phyloP scores from a whole-genome alignment of 2,113 vertebrate genomes.

The Morphnarchus princeps region DNA sequence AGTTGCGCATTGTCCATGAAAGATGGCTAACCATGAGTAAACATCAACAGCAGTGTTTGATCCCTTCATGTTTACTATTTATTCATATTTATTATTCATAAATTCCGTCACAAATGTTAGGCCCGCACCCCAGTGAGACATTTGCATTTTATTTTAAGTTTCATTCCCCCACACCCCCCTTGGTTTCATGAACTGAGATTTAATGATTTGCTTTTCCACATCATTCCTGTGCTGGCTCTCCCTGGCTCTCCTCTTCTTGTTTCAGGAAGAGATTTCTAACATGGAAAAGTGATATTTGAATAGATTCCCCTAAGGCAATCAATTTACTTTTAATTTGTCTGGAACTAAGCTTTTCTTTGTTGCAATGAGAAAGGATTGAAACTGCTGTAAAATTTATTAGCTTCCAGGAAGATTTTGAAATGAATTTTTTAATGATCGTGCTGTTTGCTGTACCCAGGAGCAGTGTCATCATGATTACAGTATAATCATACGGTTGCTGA shows the following conservation, averaged over 20 bases:
- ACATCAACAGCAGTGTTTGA: slow-evolving; percentile 69
- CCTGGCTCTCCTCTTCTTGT: slow-evolving; percentile 50
- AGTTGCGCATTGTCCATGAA: slow-evolving; percentile 51
- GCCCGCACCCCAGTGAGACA: slow-evolving; percentile 62
- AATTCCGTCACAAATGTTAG: slow-evolving; percentile 76
- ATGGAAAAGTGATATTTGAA: slow-evolving; percentile 78
- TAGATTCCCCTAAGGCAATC: slow-evolving; percentile 78
- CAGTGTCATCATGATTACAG: slow-evolving; percentile 56
- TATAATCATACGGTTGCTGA: slow-evolving; percentile 53
- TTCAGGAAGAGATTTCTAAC: slow-evolving; percentile 72
- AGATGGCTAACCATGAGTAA: slow-evolving; percentile 67
- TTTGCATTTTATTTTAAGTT: slow-evolving; percentile 77
- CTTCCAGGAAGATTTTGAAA: slow-evolving; percentile 79
- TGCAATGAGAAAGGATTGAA: slow-evolving; percentile 75
- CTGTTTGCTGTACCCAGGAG: slow-evolving; percentile 72
- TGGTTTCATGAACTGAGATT: slow-evolving; percentile 68
- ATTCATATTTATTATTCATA: slow-evolving; percentile 79
- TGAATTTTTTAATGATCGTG: slow-evolving; percentile 73
- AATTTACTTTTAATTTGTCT: slow-evolving; percentile 85
- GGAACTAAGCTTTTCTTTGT: slow-evolving; percentile 80
- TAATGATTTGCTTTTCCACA: slow-evolving; percentile 62
- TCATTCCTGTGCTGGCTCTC: slow-evolving; percentile 30
- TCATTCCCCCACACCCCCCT: neutral
- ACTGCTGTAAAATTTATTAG: slow-evolving; percentile 77
- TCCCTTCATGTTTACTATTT: slow-evolving; percentile 73